Base-by-base conservation (phyloP, 2,113 vertebrate species). In the Rhinolophus sinicus region DNA sequence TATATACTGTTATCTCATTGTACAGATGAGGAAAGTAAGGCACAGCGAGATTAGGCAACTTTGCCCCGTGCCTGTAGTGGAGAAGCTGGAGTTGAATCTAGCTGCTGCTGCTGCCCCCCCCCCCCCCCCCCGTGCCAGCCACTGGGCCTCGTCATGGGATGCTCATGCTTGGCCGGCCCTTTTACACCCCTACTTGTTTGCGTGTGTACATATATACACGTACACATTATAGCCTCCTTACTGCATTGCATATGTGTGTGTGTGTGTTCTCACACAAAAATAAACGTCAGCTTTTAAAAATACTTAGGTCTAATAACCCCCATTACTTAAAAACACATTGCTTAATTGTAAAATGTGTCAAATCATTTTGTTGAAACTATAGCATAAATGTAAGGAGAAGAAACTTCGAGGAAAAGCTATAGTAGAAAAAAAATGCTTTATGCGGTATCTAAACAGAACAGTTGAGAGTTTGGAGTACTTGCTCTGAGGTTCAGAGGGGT, bases 231-330 rank as follows among this genome's bases (percentile, higher is more conserved):
- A 64, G 38, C 19, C 24, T 50, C 1, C 28, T 76, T 76, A 18
- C 33, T 93, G 65, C 24, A 3, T 24, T 28, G 8, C 50, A 6
- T 67, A 12, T 56, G 35, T 62, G 22, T 38, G 10, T n/a, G n/a
- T 16, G n/a, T 50, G 5, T 86, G 5, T 88, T 67, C 26, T 75
- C 13, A 44, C 24, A 11, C 11, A 67, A n/a, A 87, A 83, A 93
- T 83, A 35, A 93, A 33, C 33, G n/a, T 8, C 76, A 47, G 7
- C 58, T 88, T 88, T 93, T 64, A 6, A 88, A 62, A 94, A 40
- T 69, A 40, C 30, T 18, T 85, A 47, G 35, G 15, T 52, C 38
- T 78, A 18, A 73, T 80, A 72, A 72, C 70, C 60, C 38, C 40
- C 40, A 8, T 6, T 58, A 33, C 50, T 67, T 90, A 87, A 65